Evolutionary conservation across 2,888 invertebrate genomes (phyloP).

Genomic region (Julus scanicus): DNA sequence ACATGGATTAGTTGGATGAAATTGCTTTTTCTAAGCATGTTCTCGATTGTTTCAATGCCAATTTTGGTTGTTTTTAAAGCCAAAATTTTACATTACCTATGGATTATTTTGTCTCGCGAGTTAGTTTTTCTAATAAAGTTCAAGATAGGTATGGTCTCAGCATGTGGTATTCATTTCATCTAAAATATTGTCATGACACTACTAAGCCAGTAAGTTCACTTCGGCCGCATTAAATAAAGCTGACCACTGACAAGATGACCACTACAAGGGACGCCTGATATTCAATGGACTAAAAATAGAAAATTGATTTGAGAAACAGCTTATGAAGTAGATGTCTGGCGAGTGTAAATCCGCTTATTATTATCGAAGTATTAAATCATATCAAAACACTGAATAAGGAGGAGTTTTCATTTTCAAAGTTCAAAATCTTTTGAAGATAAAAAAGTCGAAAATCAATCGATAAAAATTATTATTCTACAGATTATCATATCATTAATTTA

Average conservation of each 20-base stretch:
- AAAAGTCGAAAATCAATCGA: not conserved
- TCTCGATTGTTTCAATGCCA: too few species aligned
- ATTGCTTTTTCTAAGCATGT: too few species aligned
- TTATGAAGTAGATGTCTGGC: not conserved
- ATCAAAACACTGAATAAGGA: not conserved
- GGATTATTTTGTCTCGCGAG: too few species aligned
- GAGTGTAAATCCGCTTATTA: conserved; percentile 26
- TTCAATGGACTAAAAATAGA: not conserved
- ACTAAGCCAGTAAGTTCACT: not conserved
- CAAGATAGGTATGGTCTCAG: not conserved
- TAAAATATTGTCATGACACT: not conserved
- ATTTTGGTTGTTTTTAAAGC: too few species aligned
- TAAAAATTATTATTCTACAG: not conserved
- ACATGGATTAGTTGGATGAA: too few species aligned
- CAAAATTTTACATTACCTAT: too few species aligned
- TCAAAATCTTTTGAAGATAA: not conserved
- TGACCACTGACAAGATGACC: conserved; percentile 17
- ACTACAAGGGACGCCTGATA: not conserved
- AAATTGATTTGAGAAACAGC: conserved; percentile 18
- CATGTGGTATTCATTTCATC: not conserved
- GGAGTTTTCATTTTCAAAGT: not conserved
- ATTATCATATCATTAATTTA: too few species aligned
- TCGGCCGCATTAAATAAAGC: not conserved
- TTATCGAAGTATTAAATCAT: conserved; percentile 11
- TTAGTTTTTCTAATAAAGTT: not conserved